These are phyloP conservation scores for Scaptomyza parva DNA, from an alignment of 2,888 invertebrate species.

Conservation along the genomic window DNA sequence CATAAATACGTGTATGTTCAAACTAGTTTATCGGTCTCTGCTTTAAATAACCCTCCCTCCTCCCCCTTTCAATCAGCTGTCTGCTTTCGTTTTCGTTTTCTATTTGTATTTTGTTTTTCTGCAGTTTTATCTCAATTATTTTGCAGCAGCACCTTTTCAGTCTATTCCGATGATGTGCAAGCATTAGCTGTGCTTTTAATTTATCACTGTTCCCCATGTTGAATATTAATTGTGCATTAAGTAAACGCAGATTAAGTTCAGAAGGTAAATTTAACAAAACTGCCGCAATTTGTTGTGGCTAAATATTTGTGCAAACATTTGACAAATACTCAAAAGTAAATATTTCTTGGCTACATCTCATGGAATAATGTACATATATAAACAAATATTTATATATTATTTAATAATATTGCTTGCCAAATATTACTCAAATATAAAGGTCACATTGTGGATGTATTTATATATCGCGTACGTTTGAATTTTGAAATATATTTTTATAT, in stretches of 20 bases:
- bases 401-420: constrained; percentile 34
- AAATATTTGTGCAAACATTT: constrained; percentile 7
- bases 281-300: not conserved
- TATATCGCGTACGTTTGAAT: constrained; percentile 26
- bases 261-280: constrained; percentile 61
- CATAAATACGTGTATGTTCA: constrained; percentile 43
- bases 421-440: constrained; percentile 6
- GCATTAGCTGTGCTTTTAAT: constrained; percentile 26
- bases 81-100: constrained; percentile 17
- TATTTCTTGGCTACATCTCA: constrained; percentile 15
- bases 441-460: constrained; percentile 7
- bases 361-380: constrained; percentile 7
- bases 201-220: constrained; percentile 20
- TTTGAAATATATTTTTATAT: constrained; percentile 31
- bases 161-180: constrained; percentile 35
- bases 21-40: constrained; percentile 68
- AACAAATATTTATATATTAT: not conserved
- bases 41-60: constrained; percentile 38
- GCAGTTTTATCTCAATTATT: constrained; percentile 24
- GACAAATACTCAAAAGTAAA: constrained; percentile 18
- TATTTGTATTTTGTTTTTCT: constrained; percentile 19
- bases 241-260: constrained; percentile 44
- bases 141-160: constrained; percentile 23
- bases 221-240: constrained; percentile 34
- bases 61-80: constrained; percentile 35